A percentile compares a stretch with the other conserved stretches of the same genome.
These are phyloP conservation scores for Chaetops frenatus DNA, from an alignment of 2,113 vertebrate species.

Conservation along the genomic window DNA sequence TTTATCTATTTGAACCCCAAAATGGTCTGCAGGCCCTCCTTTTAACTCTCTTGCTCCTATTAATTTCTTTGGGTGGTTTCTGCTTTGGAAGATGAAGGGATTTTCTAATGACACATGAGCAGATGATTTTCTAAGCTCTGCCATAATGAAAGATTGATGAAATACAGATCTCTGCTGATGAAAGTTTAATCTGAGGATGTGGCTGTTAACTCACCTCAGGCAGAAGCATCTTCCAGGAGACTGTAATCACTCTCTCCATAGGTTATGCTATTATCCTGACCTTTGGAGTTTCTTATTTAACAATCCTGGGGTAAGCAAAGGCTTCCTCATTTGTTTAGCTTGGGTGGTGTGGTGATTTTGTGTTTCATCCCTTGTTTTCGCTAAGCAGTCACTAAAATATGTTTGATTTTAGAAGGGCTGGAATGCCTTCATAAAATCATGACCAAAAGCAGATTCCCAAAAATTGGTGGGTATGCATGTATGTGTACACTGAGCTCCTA, in stretches of 20 bases:
- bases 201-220: slow-evolving; percentile 41
- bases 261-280: slow-evolving; percentile 1
- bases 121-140: slow-evolving; percentile 51
- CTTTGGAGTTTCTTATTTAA: slow-evolving; percentile 12
- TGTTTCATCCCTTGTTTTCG: neutral
- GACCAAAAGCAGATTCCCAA: neutral
- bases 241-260: slow-evolving; percentile 19
- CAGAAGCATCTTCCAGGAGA: slow-evolving; percentile 9
- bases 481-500: neutral
- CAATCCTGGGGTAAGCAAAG: neutral
- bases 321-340: neutral
- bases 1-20: neutral
- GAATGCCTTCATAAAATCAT: neutral
- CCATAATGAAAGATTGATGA: slow-evolving; percentile 80
- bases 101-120: slow-evolving; percentile 57
- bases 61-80: neutral
- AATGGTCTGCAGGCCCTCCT: neutral
- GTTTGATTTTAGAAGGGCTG: slow-evolving; percentile 5
- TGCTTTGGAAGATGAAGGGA: slow-evolving; percentile 48
- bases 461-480: neutral
- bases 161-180: slow-evolving; percentile 68
- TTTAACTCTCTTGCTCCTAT: neutral
- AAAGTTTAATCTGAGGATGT: slow-evolving; percentile 76
- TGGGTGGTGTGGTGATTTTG: neutral
- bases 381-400: neutral